Percentiles rank a stretch among this genome's conserved stretches.
These are phyloP conservation scores for Micoletzkya japonica DNA, from an alignment of 2,888 invertebrate genomes.

Conservation along the genomic window DNA sequence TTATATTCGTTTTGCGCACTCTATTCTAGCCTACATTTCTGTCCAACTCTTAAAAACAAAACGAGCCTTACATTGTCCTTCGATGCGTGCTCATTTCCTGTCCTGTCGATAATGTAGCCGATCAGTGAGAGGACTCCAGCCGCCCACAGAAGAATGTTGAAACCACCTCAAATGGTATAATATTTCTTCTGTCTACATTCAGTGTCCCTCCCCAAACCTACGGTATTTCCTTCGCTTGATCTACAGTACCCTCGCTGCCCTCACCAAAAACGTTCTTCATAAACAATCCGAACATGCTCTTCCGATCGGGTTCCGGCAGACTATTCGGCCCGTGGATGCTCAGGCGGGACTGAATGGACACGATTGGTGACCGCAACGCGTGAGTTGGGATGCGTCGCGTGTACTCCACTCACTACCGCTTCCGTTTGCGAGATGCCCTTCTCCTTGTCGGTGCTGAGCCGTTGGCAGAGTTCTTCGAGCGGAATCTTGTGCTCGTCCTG, in stretches of 20 bases:
- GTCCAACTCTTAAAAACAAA: no score
- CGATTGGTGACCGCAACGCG: not conserved
- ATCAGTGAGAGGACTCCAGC: constrained; percentile 46
- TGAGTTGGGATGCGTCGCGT: not conserved
- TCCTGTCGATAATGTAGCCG: constrained; percentile 47
- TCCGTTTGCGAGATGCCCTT: constrained; percentile 12
- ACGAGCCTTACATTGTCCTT: constrained; percentile 64
- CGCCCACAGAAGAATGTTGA: constrained; percentile 83
- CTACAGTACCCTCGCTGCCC: no score
- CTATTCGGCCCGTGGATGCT: constrained; percentile 72
- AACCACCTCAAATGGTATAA: constrained; percentile 72
- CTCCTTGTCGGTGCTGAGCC: constrained; percentile 90
- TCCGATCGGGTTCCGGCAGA: constrained; percentile 91
- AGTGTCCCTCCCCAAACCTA: no score
- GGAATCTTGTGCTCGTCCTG: constrained; percentile 92
- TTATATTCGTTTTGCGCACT: no score
- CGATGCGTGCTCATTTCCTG: constrained; percentile 61
- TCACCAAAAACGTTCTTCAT: constrained; percentile 96
- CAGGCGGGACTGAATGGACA: constrained; percentile 27
- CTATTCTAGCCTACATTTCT: no score
- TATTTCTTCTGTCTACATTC: constrained; percentile 1
- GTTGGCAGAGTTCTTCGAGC: constrained; percentile 91
- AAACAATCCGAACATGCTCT: constrained; percentile 97
- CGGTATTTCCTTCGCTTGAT: no score
- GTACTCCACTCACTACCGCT: constrained; percentile 2